These are phyloP conservation scores for Delphinapterus leucas DNA, from an alignment of 2,113 vertebrate species.

Conservation along the genomic window DNA sequence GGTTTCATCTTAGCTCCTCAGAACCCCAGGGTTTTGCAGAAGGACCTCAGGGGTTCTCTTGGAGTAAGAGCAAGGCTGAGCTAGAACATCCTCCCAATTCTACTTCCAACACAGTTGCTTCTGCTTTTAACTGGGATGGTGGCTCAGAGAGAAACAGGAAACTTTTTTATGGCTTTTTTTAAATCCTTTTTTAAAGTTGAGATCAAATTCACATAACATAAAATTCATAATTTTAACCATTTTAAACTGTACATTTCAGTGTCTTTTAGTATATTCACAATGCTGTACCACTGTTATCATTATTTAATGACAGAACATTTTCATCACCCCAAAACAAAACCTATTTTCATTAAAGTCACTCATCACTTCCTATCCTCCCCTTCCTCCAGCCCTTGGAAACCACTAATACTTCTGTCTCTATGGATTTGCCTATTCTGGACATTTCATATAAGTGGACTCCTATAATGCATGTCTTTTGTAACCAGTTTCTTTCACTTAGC, in stretches of 20 bases:
- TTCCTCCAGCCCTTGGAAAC: background rate
- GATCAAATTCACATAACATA: background rate
- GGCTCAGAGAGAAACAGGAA: too few species aligned
- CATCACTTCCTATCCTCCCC: background rate
- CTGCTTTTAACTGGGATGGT: background rate
- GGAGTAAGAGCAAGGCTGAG: background rate
- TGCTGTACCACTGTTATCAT: background rate
- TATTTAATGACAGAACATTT: background rate
- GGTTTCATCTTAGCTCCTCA: background rate
- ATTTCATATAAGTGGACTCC: background rate
- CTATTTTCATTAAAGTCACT: background rate
- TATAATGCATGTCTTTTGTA: background rate
- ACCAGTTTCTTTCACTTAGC: background rate
- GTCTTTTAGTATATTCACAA: background rate
- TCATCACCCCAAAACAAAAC: background rate
- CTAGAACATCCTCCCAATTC: background rate
- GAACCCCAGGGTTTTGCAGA: background rate
- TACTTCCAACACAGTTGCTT: background rate
- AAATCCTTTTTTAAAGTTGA: background rate
- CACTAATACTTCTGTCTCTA: background rate
- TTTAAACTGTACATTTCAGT: background rate
- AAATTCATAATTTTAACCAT: background rate
- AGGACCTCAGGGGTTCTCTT: background rate
- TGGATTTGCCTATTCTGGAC: background rate
- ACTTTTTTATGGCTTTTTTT: background rate